Conservation (phyloP, 2,113 vertebrate species). For the Tragelaphus buxtoni region DNA sequence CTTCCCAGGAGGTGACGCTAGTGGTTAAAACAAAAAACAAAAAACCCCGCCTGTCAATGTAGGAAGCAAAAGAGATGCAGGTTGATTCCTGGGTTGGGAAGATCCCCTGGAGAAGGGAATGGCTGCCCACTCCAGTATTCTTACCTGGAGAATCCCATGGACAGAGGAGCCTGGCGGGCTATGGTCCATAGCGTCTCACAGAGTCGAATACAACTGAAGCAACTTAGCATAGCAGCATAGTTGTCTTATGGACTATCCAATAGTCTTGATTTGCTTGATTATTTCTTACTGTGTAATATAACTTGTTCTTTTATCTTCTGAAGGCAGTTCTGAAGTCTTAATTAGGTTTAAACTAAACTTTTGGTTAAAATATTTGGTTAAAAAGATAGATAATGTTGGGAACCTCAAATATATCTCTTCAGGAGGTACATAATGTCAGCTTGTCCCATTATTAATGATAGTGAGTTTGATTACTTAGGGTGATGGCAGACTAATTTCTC, state of each 20-base stretch:
- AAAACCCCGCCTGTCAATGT: fast-evolving
- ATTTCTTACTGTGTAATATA: background rate
- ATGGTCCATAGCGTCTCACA: background rate
- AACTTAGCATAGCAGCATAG: background rate
- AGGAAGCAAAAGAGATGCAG: background rate
- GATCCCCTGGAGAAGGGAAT: background rate
- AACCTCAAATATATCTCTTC: background rate
- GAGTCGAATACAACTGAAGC: background rate
- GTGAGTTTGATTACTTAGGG: background rate
- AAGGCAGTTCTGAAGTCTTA: background rate
- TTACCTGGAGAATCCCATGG: background rate
- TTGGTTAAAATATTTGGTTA: background rate
- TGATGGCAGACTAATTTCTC: background rate
- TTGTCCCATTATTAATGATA: background rate
- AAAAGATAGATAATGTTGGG: background rate
- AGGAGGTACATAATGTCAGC: background rate
- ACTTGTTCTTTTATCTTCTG: background rate
- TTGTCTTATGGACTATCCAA: background rate
- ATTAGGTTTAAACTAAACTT: background rate
- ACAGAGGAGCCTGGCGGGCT: background rate
- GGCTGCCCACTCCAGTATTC: background rate
- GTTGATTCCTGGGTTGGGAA: background rate
- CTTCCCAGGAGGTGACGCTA: background rate
- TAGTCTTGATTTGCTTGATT: background rate
- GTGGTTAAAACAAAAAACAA: background rate